phyloP scores from a whole-genome alignment of 2,113 vertebrate genomes.

The Charina bottae region DNA sequence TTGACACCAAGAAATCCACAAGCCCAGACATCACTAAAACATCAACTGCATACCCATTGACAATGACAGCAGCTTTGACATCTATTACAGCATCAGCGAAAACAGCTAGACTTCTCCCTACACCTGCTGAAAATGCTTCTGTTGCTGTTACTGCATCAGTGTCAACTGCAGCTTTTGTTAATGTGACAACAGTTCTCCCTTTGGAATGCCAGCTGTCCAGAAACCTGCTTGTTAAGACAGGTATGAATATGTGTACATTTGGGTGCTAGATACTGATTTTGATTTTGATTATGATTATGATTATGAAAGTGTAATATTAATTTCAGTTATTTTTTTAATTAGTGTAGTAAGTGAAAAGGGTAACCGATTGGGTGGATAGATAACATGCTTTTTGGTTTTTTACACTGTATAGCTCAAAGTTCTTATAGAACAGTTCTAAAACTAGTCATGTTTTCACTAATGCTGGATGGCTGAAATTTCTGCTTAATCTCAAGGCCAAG shows the following conservation, averaged over 20 bases:
- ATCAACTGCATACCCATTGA: conserved; percentile 72
- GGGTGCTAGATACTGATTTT: not conserved
- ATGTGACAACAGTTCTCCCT: conserved; percentile 78
- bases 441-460: not conserved
- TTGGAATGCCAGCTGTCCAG: conserved; percentile 90
- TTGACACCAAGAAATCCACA: conserved; percentile 59
- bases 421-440: not conserved
- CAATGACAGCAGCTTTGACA: conserved; percentile 76
- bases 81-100: conserved; percentile 79
- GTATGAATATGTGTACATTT: conserved; percentile 61
- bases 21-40: conserved; percentile 66
- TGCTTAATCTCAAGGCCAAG: not conserved
- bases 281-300: not conserved
- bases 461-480: not conserved
- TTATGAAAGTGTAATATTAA: not conserved
- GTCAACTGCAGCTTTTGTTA: conserved; percentile 69
- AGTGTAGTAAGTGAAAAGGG: accelerated
- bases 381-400: not conserved
- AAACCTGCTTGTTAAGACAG: conserved; percentile 90
- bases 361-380: not conserved
- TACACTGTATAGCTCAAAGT: not conserved
- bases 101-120: conserved; percentile 72
- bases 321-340: not conserved
- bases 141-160: conserved; percentile 65
- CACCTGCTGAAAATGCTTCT: conserved; percentile 67